These are phyloP conservation scores for Condylura cristata DNA, from an alignment of 2,113 vertebrate species.

Conservation along the genomic window DNA sequence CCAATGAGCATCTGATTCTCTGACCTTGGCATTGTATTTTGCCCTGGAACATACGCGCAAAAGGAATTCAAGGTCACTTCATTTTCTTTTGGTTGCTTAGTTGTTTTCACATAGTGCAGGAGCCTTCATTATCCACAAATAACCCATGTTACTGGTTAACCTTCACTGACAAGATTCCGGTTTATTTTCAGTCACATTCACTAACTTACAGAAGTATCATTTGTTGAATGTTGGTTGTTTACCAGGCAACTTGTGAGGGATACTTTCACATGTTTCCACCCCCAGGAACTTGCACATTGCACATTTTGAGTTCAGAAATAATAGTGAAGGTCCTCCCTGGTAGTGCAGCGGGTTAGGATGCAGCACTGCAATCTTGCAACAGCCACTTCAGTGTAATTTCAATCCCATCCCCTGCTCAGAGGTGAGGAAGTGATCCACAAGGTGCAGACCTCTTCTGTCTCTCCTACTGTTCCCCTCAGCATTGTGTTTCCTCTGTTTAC, in stretches of 20 bases:
- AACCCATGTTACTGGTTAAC: slow-evolving; percentile 23
- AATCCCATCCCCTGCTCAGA: too few species aligned
- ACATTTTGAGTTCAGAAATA: background rate
- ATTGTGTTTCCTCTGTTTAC: too few species aligned
- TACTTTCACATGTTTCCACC: background rate
- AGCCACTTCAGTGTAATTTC: too few species aligned
- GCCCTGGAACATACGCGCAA: slow-evolving; percentile 16
- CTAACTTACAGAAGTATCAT: slow-evolving; percentile 18
- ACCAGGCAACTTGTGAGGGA: background rate
- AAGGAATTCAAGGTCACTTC: slow-evolving; percentile 39
- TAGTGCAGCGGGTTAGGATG: too few species aligned
- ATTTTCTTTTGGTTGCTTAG: slow-evolving; percentile 26
- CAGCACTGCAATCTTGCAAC: too few species aligned
- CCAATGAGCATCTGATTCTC: slow-evolving; percentile 75
- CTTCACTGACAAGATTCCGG: slow-evolving; percentile 11
- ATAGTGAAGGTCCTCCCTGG: background rate
- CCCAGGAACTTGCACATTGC: background rate
- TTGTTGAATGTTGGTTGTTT: slow-evolving; percentile 19
- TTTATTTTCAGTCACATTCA: slow-evolving; percentile 35
- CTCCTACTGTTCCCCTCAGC: too few species aligned
- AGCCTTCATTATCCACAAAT: background rate
- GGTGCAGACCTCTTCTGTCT: too few species aligned
- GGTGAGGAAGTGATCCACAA: too few species aligned
- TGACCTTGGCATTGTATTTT: slow-evolving; percentile 69
- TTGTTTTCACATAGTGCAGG: background rate